phyloP scores from a whole-genome alignment of 35 echinoderm and acorn worm species.

The Heliocidaris erythrogramma region DNA sequence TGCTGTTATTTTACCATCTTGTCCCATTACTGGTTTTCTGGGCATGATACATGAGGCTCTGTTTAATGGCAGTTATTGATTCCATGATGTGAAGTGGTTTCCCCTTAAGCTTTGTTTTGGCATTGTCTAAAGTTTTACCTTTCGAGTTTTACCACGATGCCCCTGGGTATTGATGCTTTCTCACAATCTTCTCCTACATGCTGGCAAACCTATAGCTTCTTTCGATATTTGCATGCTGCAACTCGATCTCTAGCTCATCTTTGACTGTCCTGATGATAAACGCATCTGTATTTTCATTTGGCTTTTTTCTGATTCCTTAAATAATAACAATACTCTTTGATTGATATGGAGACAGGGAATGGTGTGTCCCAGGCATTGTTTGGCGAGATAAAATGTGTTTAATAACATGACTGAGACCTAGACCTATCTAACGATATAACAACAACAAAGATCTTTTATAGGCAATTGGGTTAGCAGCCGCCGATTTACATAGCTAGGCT shows the following conservation, averaged over 20 bases:
- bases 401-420: no score
- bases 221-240: not conserved
- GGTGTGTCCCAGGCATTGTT: no score
- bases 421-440: no score
- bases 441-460: no score
- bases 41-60: not conserved
- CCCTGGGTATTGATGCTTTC: not conserved
- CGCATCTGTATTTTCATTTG: not conserved
- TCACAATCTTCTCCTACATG: no score
- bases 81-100: not conserved
- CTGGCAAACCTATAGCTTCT: not conserved
- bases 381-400: no score
- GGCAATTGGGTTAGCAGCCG: no score
- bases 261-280: not conserved
- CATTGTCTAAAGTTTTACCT: no score
- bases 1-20: constrained; percentile 14
- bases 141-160: no score
- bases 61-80: not conserved
- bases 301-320: not conserved
- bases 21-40: not conserved
- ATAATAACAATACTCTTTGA: no score
- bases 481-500: no score
- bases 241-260: not conserved
- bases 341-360: no score
- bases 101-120: not conserved